phyloP scores from a whole-genome alignment of 2,797 vertebrate species.

The Acridotheres tristis region DNA sequence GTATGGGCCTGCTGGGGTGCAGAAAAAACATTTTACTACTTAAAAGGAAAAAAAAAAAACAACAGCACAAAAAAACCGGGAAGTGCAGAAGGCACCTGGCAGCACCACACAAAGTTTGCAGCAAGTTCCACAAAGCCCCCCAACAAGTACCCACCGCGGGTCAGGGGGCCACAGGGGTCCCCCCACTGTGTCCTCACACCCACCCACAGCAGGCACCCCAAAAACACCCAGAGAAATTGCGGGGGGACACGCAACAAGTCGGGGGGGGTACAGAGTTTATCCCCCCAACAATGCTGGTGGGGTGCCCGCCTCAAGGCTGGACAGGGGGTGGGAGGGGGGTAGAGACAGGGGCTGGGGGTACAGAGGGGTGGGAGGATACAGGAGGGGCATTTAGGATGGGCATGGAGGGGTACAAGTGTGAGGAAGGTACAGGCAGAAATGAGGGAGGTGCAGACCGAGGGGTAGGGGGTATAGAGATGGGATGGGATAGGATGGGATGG shows the following conservation, averaged over 20 bases:
- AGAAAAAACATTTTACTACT: background rate
- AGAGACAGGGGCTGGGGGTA: background rate
- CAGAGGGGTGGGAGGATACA: no score
- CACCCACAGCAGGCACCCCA: background rate
- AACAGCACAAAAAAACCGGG: background rate
- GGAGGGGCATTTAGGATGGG: no score
- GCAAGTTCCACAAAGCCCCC: background rate
- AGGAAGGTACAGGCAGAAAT: no score
- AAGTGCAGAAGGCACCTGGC: background rate
- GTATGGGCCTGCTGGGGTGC: background rate
- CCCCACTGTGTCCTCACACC: background rate
- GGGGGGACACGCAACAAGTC: background rate
- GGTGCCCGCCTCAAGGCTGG: background rate
- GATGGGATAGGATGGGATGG: no score
- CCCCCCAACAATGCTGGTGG: background rate
- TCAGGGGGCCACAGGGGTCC: background rate
- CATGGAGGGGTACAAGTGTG: no score
- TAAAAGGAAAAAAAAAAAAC: background rate
- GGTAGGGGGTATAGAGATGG: no score
- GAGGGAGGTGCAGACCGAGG: no score
- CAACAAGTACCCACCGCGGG: rapidly evolving
- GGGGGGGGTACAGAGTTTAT: background rate
- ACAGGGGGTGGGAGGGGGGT: no score
- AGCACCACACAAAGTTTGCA: background rate
- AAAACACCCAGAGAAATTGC: background rate